phyloP scores from a whole-genome alignment of 1,140 invertebrate genomes.

The Cherax quadricarinatus region DNA sequence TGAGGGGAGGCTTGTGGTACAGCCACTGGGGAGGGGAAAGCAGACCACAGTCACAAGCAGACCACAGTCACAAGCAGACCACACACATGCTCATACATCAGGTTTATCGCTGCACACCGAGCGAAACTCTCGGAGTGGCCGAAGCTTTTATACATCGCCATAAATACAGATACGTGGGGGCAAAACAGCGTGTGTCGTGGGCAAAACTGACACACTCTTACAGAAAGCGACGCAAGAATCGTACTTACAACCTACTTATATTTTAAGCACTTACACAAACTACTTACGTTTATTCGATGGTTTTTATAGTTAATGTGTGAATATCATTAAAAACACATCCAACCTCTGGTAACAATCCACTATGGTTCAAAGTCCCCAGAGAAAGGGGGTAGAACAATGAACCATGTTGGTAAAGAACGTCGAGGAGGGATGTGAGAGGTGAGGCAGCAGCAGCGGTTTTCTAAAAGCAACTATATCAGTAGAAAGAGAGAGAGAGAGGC shows the following conservation, averaged over 20 bases:
- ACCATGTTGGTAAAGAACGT: no score
- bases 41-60: not conserved
- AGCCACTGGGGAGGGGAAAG: no score
- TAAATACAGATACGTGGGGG: no score
- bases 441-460: not conserved
- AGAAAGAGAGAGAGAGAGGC: not conserved
- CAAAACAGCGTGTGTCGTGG: not conserved
- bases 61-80: not conserved
- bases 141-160: constrained; percentile 4
- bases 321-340: not conserved
- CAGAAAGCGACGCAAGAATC: constrained; percentile 19
- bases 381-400: no score
- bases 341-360: no score
- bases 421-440: no score
- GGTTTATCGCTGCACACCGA: constrained; percentile 23
- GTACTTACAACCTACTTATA: constrained; percentile 27
- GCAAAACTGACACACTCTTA: not conserved
- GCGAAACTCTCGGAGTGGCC: not conserved
- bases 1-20: no score
- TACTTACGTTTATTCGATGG: not conserved
- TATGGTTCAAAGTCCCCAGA: no score
- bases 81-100: constrained; percentile 20
- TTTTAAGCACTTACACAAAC: no score
- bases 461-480: not conserved
- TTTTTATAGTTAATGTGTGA: constrained; percentile 17